A percentile compares a stretch with the other conserved stretches of the same genome.
Evolutionary conservation across 2,888 invertebrate species (phyloP).

Genomic region (Epicampocera succincta): DNA sequence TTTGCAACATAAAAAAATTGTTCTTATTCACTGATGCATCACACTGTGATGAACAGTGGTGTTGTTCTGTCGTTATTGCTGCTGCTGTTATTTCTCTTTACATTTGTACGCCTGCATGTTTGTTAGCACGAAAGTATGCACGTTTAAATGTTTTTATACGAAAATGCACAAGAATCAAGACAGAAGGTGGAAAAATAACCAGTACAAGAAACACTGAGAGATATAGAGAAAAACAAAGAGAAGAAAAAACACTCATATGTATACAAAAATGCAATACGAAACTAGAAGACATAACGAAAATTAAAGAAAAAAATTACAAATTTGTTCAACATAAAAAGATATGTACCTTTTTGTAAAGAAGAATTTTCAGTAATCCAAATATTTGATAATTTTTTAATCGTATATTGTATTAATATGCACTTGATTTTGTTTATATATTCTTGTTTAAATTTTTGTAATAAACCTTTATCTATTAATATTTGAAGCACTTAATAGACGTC

Average conservation of each 20-base stretch:
- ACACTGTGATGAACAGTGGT: conserved; percentile 42
- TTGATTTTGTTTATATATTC: conserved; percentile 14
- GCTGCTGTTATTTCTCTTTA: not conserved
- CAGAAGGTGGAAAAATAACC: conserved; percentile 54
- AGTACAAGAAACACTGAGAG: conserved; percentile 38
- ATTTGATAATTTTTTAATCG: conserved; percentile 29
- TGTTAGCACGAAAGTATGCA: not conserved
- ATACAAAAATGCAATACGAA: conserved; percentile 68
- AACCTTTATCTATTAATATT: conserved; percentile 9
- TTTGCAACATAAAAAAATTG: conserved; percentile 50
- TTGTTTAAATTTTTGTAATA: not conserved
- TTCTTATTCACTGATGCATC: conserved; percentile 61
- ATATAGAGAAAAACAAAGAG: conserved; percentile 52
- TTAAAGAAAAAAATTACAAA: conserved; percentile 59
- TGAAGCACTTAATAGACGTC: conserved; percentile 43
- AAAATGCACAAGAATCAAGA: conserved; percentile 51
- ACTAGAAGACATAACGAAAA: conserved; percentile 64
- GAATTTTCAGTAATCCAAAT: conserved; percentile 25
- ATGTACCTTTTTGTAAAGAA: conserved; percentile 54
- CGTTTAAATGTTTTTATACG: not conserved
- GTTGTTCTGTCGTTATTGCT: conserved; percentile 43
- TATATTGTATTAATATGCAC: not conserved
- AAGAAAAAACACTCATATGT: conserved; percentile 35
- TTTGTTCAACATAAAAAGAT: conserved; percentile 47
- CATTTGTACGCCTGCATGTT: conserved; percentile 22